Base-by-base conservation (phyloP, 2,888 invertebrate species). In the Linyphia triangularis region DNA sequence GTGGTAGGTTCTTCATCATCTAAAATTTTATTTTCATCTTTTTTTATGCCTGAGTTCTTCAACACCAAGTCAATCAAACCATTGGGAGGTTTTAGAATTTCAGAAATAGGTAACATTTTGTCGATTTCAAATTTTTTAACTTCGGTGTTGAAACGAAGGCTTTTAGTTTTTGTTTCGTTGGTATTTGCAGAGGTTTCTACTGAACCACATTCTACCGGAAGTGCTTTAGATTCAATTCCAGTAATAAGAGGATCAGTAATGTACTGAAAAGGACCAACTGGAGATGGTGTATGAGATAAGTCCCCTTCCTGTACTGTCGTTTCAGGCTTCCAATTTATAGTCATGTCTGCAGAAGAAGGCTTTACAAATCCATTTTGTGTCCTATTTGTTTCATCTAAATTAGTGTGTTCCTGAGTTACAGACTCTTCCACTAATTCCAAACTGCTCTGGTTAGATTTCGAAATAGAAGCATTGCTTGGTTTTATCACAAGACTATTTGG, bases 221-320 rank as follows among this genome's bases (percentile, higher is more conserved):
- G 13, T n/a, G 16, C 16, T 6, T 37, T 65, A 0, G 28, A 6
- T 24, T 86, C 81, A 2, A 81, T 67, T 2, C 86, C 86, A 1
- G 88, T 88, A 33, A 88, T 82, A 1, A 88, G 69, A 3, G 88
- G 88, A 51, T 88, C 88, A 22, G 88, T 88, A 4, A 88, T 88
- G 51, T 88, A 88, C 19, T 65, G 33, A 70, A 88, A 75, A 16
- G 88, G 88, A 4, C 88, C 88, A 24, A 88, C 69, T 0, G 88
- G 88, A 1, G 82, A 82, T 6, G 88, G 88, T 5, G 88, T 88
- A 3, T 77, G 69, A 13, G 88, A 88, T n/a, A 88, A 26, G n/a
- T 88, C 88, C 1, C 82, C 88, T 30, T 86, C 86, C 19, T 72
- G 61, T 26, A 43, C n/a, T 30, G 73, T 81, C 22, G 73, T 65